Evolutionary conservation across 2,113 vertebrate genomes (phyloP).

Genomic region (Solenodon paradoxus): DNA sequence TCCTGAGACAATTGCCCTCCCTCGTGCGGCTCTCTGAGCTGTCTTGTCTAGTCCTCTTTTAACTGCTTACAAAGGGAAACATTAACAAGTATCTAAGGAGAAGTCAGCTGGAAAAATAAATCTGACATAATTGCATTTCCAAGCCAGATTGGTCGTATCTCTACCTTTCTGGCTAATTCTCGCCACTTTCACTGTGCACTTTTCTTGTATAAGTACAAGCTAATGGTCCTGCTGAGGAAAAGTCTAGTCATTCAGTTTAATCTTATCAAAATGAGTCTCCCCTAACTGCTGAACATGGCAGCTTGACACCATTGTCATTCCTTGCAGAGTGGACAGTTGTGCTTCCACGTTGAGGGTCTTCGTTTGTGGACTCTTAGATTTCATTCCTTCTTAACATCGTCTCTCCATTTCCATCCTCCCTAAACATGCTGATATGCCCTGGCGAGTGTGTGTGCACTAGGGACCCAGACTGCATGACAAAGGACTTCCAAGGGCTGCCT

Average conservation of each 20-base stretch:
- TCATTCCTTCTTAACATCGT: neutral
- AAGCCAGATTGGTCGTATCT: neutral
- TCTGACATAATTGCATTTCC: slow-evolving; percentile 3
- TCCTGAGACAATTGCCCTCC: neutral
- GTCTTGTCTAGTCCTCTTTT: neutral
- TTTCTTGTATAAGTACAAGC: neutral
- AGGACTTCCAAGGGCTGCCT: neutral
- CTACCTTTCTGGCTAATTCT: neutral
- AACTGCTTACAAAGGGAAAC: neutral
- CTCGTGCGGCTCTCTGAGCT: neutral
- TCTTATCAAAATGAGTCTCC: neutral
- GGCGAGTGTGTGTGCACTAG: neutral
- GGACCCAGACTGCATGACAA: neutral
- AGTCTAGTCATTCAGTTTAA: neutral
- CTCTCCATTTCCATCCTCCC: neutral
- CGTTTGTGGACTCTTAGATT: neutral
- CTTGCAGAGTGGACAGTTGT: slow-evolving; percentile 3
- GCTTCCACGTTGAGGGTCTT: neutral
- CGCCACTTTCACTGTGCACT: neutral
- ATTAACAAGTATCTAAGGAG: neutral
- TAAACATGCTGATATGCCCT: neutral
- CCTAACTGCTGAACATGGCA: neutral
- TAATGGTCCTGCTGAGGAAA: neutral
- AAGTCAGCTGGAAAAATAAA: neutral
- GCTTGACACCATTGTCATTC: neutral